Evolutionary conservation across 2,113 vertebrate genomes (phyloP).

Genomic region (Myotis brandtii): DNA sequence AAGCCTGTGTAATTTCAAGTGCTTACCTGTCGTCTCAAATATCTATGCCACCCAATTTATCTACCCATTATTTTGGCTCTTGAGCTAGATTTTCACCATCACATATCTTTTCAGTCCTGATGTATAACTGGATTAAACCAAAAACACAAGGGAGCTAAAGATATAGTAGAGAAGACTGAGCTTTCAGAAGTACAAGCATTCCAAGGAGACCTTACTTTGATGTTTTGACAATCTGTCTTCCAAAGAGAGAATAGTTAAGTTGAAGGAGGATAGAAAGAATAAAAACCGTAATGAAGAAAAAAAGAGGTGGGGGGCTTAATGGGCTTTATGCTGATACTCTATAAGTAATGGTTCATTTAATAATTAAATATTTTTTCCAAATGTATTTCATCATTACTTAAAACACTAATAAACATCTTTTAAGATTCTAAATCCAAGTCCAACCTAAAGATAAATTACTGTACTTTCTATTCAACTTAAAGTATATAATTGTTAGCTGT

Average conservation of each 20-base stretch:
- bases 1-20: constrained; percentile 30
- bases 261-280: not conserved
- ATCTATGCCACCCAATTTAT: not conserved
- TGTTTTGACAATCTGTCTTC: not conserved
- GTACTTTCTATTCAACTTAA: not conserved
- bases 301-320: not conserved
- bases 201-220: not conserved
- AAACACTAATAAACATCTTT: not conserved
- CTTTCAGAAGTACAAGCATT: not conserved
- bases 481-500: not conserved
- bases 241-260: not conserved
- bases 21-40: constrained; percentile 23
- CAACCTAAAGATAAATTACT: constrained; percentile 10
- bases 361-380: not conserved
- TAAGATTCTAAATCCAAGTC: not conserved
- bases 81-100: not conserved
- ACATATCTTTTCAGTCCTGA: not conserved
- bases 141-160: not conserved
- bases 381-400: constrained; percentile 7
- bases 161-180: not conserved
- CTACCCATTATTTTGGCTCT: constrained; percentile 16
- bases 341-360: not conserved
- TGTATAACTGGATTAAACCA: not conserved
- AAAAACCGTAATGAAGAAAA: not conserved
- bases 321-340: not conserved